phyloP scores from a whole-genome alignment of 2,888 invertebrate species.

The Chironomus riparius region DNA sequence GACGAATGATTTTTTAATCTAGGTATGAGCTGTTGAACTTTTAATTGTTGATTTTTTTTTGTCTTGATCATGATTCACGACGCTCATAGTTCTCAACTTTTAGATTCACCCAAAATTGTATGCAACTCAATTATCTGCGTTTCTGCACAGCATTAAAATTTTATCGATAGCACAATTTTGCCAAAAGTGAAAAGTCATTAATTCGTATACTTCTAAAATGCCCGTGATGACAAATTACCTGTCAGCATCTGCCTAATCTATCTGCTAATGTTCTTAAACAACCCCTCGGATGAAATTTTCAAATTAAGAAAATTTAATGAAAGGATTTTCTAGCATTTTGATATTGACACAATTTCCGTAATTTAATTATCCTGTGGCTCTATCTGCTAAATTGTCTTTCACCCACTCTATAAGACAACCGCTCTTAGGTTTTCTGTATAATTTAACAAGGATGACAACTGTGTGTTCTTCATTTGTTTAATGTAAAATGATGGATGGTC shows the following conservation, averaged over 20 bases:
- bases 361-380: constrained; percentile 23
- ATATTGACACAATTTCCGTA: constrained; percentile 25
- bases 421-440: constrained; percentile 12
- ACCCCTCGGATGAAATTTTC: background rate
- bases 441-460: constrained; percentile 11
- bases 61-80: no score
- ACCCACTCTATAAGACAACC: background rate
- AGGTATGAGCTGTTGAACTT: no score
- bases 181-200: no score
- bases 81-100: no score
- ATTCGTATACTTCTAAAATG: background rate
- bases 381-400: background rate
- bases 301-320: constrained; percentile 2
- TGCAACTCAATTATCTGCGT: no score
- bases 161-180: no score
- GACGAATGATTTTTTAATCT: no score
- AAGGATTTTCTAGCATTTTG: constrained; percentile 22
- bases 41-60: no score
- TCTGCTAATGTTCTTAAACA: constrained; percentile 17
- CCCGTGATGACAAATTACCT: constrained; percentile 18
- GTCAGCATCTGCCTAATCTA: background rate
- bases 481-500: constrained; percentile 2
- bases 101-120: no score
- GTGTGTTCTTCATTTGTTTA: background rate
- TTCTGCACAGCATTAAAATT: no score